Conservation (phyloP, 2,888 invertebrate species). For the Tortricodes alternella region DNA sequence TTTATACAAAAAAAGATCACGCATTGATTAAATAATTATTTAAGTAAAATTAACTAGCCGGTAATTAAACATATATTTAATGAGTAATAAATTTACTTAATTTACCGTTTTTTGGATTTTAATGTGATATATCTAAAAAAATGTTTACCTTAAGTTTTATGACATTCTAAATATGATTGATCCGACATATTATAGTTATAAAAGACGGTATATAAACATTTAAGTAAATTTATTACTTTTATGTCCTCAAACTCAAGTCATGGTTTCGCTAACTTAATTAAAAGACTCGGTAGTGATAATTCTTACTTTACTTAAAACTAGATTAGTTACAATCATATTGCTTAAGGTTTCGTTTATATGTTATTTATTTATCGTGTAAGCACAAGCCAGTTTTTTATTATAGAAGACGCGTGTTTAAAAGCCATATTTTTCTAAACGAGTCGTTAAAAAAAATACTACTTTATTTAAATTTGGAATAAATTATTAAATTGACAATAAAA, state of each 20-base stretch:
- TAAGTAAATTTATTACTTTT: not conserved
- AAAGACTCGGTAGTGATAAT: conserved; percentile 53
- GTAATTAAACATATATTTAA: not conserved
- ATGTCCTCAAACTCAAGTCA: not conserved
- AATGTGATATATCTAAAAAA: not conserved
- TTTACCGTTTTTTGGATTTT: not conserved
- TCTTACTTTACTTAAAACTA: conserved; percentile 40
- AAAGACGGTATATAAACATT: not conserved
- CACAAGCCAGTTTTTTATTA: conserved; percentile 31
- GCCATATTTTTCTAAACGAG: not conserved
- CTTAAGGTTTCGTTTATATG: conserved; percentile 53
- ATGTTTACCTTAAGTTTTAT: not conserved
- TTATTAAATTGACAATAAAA: no score
- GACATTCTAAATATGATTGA: not conserved
- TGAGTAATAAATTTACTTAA: not conserved
- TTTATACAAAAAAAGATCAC: conserved; percentile 56
- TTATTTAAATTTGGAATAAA: not conserved
- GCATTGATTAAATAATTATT: conserved; percentile 43
- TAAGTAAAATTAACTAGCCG: not conserved
- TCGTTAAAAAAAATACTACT: not conserved
- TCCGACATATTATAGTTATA: no score
- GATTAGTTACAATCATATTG: conserved; percentile 68
- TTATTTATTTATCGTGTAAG: conserved; percentile 39
- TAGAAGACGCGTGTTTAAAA: conserved; percentile 23
- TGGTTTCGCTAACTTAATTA: conserved; percentile 31